Percentiles rank a stretch among this genome's conserved stretches.
Evolutionary conservation across 2,888 invertebrate genomes (phyloP).

Genomic region (Epistrophella euchroma): DNA sequence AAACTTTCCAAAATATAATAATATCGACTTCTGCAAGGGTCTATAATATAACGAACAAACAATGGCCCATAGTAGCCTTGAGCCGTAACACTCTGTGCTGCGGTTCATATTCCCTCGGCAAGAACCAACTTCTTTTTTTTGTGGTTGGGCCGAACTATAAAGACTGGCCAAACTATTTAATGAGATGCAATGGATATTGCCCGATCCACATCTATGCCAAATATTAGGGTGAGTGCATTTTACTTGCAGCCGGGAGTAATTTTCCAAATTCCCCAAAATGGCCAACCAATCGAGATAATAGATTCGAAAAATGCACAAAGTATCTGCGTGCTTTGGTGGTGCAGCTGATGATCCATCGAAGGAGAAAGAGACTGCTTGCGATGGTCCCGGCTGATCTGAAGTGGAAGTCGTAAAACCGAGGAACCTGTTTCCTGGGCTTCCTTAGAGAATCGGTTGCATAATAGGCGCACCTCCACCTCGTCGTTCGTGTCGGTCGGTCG

Average conservation of each 20-base stretch:
- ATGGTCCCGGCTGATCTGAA: conserved; percentile 30
- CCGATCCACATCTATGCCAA: conserved; percentile 71
- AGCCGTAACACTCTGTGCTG: conserved; percentile 61
- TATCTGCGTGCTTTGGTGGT: conserved; percentile 27
- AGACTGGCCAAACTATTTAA: conserved; percentile 56
- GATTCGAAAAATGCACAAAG: conserved; percentile 69
- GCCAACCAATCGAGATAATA: conserved; percentile 76
- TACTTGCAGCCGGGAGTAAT: conserved; percentile 67
- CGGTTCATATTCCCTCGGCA: conserved; percentile 18
- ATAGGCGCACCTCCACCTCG: conserved; percentile 41
- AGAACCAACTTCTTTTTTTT: conserved; percentile 16
- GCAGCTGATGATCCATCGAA: conserved; percentile 20
- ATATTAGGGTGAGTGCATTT: conserved; percentile 66
- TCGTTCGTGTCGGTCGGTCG: neutral
- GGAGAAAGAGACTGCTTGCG: neutral
- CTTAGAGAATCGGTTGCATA: conserved; percentile 68
- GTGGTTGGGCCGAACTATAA: conserved; percentile 5
- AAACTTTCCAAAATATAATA: conserved; percentile 49
- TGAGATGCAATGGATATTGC: conserved; percentile 65
- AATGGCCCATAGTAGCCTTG: conserved; percentile 65
- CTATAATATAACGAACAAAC: conserved; percentile 58
- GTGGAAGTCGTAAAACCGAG: conserved; percentile 64
- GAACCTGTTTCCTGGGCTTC: conserved; percentile 69
- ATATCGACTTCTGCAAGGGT: conserved; percentile 45
- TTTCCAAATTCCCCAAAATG: conserved; percentile 73